Percentiles rank a stretch among this genome's conserved stretches.
These are phyloP conservation scores for Glaucomys volans DNA, from an alignment of 2,113 vertebrate species.

Conservation along the genomic window DNA sequence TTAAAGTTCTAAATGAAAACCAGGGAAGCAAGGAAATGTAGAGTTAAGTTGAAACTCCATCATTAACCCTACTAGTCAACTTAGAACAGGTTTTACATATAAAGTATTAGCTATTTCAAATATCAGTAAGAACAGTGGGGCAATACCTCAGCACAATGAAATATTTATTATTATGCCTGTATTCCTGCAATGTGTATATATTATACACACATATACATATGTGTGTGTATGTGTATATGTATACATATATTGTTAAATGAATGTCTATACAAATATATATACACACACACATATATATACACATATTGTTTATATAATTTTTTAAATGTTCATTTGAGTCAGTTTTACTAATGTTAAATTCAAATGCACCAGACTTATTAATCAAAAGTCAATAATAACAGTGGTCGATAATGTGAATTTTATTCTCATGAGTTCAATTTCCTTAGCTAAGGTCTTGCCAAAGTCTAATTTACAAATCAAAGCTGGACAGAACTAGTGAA, in stretches of 20 bases:
- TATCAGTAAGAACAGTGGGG: not conserved
- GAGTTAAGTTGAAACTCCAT: not conserved
- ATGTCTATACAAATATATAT: too few relatives aligned
- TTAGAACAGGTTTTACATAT: not conserved
- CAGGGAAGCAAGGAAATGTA: conserved; percentile 23
- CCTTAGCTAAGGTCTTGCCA: not conserved
- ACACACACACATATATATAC: too few relatives aligned
- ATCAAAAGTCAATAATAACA: not conserved
- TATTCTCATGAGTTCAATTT: not conserved
- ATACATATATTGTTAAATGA: too few relatives aligned
- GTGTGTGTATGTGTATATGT: too few relatives aligned
- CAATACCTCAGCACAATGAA: not conserved
- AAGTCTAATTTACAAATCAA: not conserved
- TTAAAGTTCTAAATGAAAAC: conserved; percentile 62
- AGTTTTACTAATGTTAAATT: not conserved
- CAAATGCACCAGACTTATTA: not conserved
- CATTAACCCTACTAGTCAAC: not conserved
- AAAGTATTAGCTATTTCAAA: not conserved
- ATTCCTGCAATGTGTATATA: not conserved
- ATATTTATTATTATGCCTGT: not conserved
- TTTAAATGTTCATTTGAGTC: not conserved
- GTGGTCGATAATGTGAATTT: not conserved
- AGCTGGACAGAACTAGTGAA: not conserved
- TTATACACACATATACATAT: too few relatives aligned
- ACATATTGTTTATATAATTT: not conserved